Base-by-base conservation (phyloP, 2,797 vertebrate species). In the Tokudaia muenninki region DNA sequence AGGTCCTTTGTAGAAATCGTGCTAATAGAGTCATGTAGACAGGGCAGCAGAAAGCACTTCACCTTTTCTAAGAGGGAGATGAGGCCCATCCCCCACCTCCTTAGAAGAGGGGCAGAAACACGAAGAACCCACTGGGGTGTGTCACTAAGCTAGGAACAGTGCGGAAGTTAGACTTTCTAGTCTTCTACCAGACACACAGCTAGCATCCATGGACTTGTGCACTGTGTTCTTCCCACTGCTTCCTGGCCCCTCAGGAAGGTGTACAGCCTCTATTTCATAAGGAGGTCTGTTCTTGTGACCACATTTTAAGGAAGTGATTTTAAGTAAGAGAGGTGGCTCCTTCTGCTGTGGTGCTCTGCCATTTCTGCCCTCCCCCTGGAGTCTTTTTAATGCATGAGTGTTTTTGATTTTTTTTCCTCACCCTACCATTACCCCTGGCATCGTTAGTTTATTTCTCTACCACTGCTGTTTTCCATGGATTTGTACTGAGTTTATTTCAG, bases 241-340 rank as follows among this genome's bases (percentile, higher is more conserved):
- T 3, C 0, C 5, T 21, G 59, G 16, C 22, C 1, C n/a, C 67
- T 31, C 9, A 1, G 55, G 26, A 14, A 26, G 17, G 44, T 50
- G 1, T 1, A 12, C 31, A n/a, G 29, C 4, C 6, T n/a, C 21
- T 41, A 31, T 67, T 67, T 70, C 77, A 55, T 67, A 52, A 80
- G 6, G 19, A 19, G 50, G 2, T 79, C 77, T 75, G 34, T 75
- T 57, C 70, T 44, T 59, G 17, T 17, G 8, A 29, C 75, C 34
- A 79, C 44, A 52, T 37, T 72, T 72, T 29, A 29, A 65, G n/a
- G 12, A 52, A 65, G 44, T 52, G 59, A 61, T 4, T 90, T n/a
- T 50, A 34, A 52, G 24, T 41, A 63, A 50, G 29, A 78, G 57
- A n/a, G 2, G 16, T 63, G 29, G 41, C 41, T 78, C 22, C 1